phyloP scores from a whole-genome alignment of 2,113 vertebrate species.

The Ctenomys sociabilis region DNA sequence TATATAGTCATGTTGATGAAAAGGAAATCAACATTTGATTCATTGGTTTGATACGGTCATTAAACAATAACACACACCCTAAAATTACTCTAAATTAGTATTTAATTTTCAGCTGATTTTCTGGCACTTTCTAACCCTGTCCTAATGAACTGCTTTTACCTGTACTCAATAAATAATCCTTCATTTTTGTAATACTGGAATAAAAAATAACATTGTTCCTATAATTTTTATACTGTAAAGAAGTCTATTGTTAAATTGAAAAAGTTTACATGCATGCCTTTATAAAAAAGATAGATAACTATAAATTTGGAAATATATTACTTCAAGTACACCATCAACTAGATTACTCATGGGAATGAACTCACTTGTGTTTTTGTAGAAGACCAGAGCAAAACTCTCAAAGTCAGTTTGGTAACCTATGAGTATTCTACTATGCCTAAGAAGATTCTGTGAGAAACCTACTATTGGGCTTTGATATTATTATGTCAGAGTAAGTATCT shows the following conservation, averaged over 20 bases:
- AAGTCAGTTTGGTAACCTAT: constrained; percentile 46
- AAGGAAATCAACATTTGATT: constrained; percentile 44
- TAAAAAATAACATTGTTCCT: background rate
- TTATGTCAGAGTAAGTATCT: constrained; percentile 50
- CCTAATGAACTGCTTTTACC: constrained; percentile 28
- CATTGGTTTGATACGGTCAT: background rate
- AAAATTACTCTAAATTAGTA: constrained; percentile 37
- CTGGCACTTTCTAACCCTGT: constrained; percentile 5
- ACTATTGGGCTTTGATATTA: constrained; percentile 38
- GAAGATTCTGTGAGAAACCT: constrained; percentile 65
- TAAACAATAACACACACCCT: constrained; percentile 15
- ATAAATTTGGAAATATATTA: constrained; percentile 43
- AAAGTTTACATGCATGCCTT: constrained; percentile 37
- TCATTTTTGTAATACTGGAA: constrained; percentile 20
- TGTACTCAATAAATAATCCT: constrained; percentile 27
- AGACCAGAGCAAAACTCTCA: constrained; percentile 18
- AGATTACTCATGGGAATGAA: constrained; percentile 49
- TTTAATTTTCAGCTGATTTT: constrained; percentile 21
- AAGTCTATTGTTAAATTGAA: constrained; percentile 46
- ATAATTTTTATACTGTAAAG: constrained; percentile 49
- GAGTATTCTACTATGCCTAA: constrained; percentile 44
- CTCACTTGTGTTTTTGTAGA: constrained; percentile 28
- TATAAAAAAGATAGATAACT: constrained; percentile 32
- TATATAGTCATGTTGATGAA: background rate
- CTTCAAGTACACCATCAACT: constrained; percentile 45